Percentiles rank a stretch among this genome's conserved stretches.
Conservation (phyloP, 1,140 invertebrate genomes). For the Aphis gossypii region DNA sequence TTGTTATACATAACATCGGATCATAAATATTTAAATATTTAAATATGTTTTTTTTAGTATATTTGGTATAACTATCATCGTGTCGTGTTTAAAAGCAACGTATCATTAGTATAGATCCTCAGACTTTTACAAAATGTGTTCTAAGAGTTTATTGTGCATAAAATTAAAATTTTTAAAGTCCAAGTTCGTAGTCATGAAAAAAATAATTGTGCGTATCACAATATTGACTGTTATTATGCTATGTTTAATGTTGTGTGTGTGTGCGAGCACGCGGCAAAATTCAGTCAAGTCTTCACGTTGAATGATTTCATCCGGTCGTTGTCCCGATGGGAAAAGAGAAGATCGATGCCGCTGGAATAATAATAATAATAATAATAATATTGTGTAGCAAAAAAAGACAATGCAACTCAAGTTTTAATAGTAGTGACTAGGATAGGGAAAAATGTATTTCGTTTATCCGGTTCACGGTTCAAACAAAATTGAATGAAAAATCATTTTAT, state of each 20-base stretch:
- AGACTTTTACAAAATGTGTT: no score
- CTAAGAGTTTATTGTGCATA: no score
- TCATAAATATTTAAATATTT: no score
- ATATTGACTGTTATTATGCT: neutral
- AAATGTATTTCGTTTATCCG: neutral
- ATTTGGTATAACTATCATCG: no score
- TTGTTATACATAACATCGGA: no score
- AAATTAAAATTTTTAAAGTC: neutral
- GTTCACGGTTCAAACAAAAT: neutral
- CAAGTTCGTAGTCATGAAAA: neutral
- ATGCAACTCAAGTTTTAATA: conserved; percentile 4
- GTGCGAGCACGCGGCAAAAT: neutral
- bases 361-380: conserved; percentile 30
- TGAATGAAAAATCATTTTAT: neutral
- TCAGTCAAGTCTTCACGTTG: conserved; percentile 19
- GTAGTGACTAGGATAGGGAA: neutral
- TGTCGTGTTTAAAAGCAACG: no score
- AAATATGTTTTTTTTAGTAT: no score
- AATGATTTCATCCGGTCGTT: conserved; percentile 40
- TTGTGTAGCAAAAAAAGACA: neutral
- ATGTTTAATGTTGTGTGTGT: neutral
- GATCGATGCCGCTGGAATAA: conserved; percentile 14
- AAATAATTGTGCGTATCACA: neutral
- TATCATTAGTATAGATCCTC: no score
- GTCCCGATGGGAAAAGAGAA: conserved; percentile 25